Percentiles rank a stretch among this genome's conserved stretches.
Evolutionary conservation across 1,140 invertebrate genomes (phyloP).

Genomic region (Arctopsyche grandis): DNA sequence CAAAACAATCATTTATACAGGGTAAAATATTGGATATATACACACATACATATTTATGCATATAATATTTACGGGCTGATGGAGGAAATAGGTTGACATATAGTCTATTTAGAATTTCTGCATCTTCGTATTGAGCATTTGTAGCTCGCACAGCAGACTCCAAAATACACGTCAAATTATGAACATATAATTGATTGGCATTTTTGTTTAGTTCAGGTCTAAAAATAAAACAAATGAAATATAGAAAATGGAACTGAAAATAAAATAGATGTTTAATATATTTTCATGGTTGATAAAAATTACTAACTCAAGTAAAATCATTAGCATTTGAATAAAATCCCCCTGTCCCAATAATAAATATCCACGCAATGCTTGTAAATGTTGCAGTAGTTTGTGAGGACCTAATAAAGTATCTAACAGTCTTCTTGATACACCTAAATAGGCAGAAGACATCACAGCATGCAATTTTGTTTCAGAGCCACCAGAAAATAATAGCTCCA

Average conservation of each 20-base stretch:
- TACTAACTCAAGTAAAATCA: constrained; percentile 89
- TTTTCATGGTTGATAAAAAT: neutral
- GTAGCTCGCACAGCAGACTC: constrained; percentile 93
- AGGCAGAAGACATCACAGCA: constrained; percentile 83
- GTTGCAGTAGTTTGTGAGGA: constrained; percentile 90
- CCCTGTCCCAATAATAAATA: constrained; percentile 95
- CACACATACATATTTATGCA: too few species aligned
- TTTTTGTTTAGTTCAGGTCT: constrained; percentile 90
- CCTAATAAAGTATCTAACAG: constrained; percentile 87
- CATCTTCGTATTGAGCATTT: constrained; percentile 94
- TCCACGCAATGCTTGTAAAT: constrained; percentile 88
- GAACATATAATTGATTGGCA: constrained; percentile 86
- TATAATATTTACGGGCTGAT: constrained; percentile 64
- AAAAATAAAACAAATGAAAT: constrained; percentile 55
- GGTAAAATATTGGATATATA: constrained; percentile 12
- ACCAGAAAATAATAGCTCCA: constrained; percentile 51
- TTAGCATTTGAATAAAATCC: constrained; percentile 93
- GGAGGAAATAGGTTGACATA: constrained; percentile 86
- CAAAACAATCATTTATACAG: constrained; percentile 47
- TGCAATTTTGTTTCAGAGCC: constrained; percentile 77
- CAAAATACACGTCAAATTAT: constrained; percentile 89
- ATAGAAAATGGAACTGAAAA: neutral
- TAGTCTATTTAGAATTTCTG: constrained; percentile 87
- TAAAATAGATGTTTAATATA: neutral
- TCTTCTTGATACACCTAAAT: constrained; percentile 85